Base-by-base conservation (phyloP, 2,797 vertebrate species). In the Numenius phaeopus region DNA sequence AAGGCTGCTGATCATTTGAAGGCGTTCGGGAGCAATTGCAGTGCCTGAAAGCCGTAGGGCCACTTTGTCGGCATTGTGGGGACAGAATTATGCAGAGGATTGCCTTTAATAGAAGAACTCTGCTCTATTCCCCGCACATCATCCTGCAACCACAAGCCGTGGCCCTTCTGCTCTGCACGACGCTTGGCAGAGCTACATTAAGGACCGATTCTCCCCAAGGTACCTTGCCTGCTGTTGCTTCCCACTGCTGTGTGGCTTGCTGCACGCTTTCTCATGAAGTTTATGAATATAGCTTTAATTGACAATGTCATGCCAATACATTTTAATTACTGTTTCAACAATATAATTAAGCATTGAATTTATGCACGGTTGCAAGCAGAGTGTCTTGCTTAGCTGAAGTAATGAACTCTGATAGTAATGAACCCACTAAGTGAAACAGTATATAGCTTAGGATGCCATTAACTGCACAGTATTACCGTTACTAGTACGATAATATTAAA, bases 311-410 rank as follows among this genome's bases (percentile, higher is more conserved):
- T 66, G 96, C 95, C 96, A 87, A 97, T 97, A 94, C 96, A 87
- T 97, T 94, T 97, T 98, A 97, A 98, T 98, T 97, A 97, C 95
- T 87, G 82, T 71, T 97, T 96, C 91, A 94, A 95, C 97, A 94
- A 91, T 96, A 96, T 96, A 97, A 98, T 98, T 97, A 97, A 94
- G 82, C 81, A 83, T 64, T 96, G 92, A 83, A 97, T 97, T 97
- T 97, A 97, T 95, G 91, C 91, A 93, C 39, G 29, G 90, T 90
- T 97, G 91, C 15, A 91, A 97, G 94, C 47, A 16, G 82, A 80
- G 89, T 23, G 92, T 89, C 95, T 94, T 90, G 85, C 96, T 96
- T 91, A 96, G 96, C 93, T 85, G 76, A 90, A 97, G 96, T 91
- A 96, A 98, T 81, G 91, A 97, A 90, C 80, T 90, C 94, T 52